Evolutionary conservation across 2,888 invertebrate genomes (phyloP).

Genomic region (Cabera pusaria): DNA sequence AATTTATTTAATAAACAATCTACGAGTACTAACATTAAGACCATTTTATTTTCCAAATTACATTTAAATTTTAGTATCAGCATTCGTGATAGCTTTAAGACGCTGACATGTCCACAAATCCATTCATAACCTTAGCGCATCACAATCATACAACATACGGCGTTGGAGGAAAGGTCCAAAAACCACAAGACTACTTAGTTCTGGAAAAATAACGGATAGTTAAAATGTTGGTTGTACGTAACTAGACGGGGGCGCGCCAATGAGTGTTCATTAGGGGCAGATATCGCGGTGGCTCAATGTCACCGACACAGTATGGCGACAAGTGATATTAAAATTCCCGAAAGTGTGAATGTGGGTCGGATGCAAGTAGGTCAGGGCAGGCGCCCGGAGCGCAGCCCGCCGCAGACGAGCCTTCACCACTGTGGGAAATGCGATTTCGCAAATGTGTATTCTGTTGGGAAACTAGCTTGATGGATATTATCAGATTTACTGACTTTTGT

Average conservation of each 20-base stretch:
- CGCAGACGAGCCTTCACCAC: slow-evolving; percentile 18
- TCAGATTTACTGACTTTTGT: slow-evolving; percentile 9
- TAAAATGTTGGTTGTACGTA: too few species aligned
- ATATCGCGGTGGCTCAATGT: slow-evolving; percentile 14
- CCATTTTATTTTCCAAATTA: too few species aligned
- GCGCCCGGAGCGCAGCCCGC: slow-evolving; percentile 25
- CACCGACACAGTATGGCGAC: slow-evolving; percentile 26
- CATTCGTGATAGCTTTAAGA: too few species aligned
- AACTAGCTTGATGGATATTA: slow-evolving; percentile 25
- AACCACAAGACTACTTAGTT: too few species aligned
- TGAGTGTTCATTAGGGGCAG: slow-evolving; percentile 9
- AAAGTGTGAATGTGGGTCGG: slow-evolving; percentile 58
- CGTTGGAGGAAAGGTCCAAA: too few species aligned
- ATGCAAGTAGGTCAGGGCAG: slow-evolving; percentile 64
- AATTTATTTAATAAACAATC: too few species aligned
- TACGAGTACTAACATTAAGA: too few species aligned
- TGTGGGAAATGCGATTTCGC: slow-evolving; percentile 24
- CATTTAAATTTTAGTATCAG: too few species aligned
- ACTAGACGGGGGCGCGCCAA: slow-evolving; percentile 4
- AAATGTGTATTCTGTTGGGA: slow-evolving; percentile 23
- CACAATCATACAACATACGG: too few species aligned
- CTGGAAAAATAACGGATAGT: too few species aligned
- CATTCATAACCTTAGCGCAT: too few species aligned
- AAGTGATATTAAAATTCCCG: slow-evolving; percentile 34
- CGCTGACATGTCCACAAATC: too few species aligned